Evolutionary conservation across 2,797 vertebrate species (phyloP), one percentile per base, ranked within the genome.

Genomic region (Meda fulgida): DNA sequence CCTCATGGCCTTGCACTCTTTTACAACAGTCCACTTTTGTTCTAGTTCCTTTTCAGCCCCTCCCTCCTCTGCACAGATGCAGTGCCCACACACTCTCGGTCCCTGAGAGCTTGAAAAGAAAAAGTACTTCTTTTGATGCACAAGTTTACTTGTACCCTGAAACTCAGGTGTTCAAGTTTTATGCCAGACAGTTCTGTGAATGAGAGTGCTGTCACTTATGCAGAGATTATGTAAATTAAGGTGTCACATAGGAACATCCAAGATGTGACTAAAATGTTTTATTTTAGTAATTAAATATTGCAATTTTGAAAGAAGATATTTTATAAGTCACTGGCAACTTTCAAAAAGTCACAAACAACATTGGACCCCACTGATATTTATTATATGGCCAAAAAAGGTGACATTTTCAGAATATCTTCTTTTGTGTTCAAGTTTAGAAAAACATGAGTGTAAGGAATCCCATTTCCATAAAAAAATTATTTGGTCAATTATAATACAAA

Each of bases 11-110:
- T 84, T 69, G 73, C 43, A 76, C 84, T 71, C 82, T 87, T 48
- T 48, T 72, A 80, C 34, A 91, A 81, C 65, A 76, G 76, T 78
- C 71, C 79, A 53, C 85, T 85, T 84, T 88, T 83, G 87, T 89
- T 90, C 85, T 84, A 63, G 75, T 58, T 85, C 85, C 73, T 86
- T 80, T 85, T 84, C 80, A 76, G 58, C 55, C 31, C 51, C 84
- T 80, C 86, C 88, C 84, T 84, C 55, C 63, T 80, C 70, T 70
- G 40, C 81, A 23, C 60, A 78, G 70, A 78, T 38, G 26, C 86
- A 84, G 60, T 66, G 51, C 83, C 75, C 85, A 76, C 84, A 78
- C 72, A 78, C 80, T 86, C 43, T 55, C 71, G 43, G 63, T 75
- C 86, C 85, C 75, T 85, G 58, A 1, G 70, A 84, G 78, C 13